Evolutionary conservation across 2,113 vertebrate genomes (phyloP).

Genomic region (Cyprinodon variegatus): DNA sequence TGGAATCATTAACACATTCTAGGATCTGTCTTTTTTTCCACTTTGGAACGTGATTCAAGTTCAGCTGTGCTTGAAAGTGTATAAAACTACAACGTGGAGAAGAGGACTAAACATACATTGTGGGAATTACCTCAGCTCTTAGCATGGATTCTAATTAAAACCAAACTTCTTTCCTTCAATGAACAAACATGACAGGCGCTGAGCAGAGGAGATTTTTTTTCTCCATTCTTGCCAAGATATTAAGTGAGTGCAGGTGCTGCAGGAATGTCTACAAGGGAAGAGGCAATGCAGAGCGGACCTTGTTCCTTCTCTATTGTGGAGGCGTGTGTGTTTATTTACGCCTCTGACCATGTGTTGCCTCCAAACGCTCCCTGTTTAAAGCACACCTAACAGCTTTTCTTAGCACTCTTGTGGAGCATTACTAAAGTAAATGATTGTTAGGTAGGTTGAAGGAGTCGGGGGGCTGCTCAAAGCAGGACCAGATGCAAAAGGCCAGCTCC

Average conservation of each 20-base stretch:
- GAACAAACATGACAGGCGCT: conserved; percentile 83
- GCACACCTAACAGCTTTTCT: conserved; percentile 45
- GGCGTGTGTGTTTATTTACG: conserved; percentile 62
- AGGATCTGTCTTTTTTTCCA: neutral
- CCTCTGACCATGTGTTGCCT: conserved; percentile 60
- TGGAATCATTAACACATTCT: conserved; percentile 16
- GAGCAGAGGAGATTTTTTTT: conserved; percentile 76
- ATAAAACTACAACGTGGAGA: conserved; percentile 46
- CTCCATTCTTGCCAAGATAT: conserved; percentile 76
- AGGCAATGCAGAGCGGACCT: conserved; percentile 67
- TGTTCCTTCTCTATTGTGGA: conserved; percentile 59
- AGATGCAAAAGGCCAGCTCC: conserved; percentile 69
- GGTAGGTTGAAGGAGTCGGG: conserved; percentile 44
- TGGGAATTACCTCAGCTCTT: conserved; percentile 80
- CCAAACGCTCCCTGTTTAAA: conserved; percentile 46
- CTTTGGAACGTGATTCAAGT: neutral
- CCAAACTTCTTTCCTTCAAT: conserved; percentile 84
- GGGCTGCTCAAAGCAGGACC: conserved; percentile 70
- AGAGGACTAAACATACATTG: conserved; percentile 45
- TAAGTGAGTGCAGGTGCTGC: conserved; percentile 89
- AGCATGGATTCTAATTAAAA: conserved; percentile 87
- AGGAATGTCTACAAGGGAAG: conserved; percentile 82
- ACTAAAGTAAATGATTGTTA: conserved; percentile 58
- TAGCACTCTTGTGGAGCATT: conserved; percentile 29
- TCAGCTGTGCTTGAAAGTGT: conserved; percentile 43